phyloP scores from a whole-genome alignment of 2,888 invertebrate genomes.

The Euproctis similis region DNA sequence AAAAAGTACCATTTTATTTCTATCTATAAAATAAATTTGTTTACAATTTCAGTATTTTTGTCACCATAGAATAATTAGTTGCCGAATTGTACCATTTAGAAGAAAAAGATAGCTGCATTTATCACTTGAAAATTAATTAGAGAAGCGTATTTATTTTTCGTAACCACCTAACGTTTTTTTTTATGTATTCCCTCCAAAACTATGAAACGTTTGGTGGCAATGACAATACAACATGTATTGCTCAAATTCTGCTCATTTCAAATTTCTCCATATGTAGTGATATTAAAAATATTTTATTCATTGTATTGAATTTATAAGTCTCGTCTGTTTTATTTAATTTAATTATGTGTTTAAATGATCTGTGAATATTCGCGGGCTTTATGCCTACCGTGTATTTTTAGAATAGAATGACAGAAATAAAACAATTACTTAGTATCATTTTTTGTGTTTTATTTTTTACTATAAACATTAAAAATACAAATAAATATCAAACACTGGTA shows the following conservation, averaged over 20 bases:
- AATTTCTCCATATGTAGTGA: slow-evolving; percentile 38
- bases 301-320: slow-evolving; percentile 21
- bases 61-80: slow-evolving; percentile 22
- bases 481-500: too few relatives aligned
- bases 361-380: slow-evolving; percentile 49
- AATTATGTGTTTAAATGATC: slow-evolving; percentile 37
- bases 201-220: slow-evolving; percentile 40
- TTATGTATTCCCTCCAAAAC: slow-evolving; percentile 44
- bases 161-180: slow-evolving; percentile 10
- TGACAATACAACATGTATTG: slow-evolving; percentile 67
- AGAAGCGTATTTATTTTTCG: too few relatives aligned
- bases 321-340: slow-evolving; percentile 19
- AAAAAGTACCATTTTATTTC: too few relatives aligned
- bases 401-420: slow-evolving; percentile 62
- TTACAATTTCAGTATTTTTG: slow-evolving; percentile 19
- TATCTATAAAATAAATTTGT: too few relatives aligned
- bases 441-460: slow-evolving; percentile 31
- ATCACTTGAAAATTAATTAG: too few relatives aligned
- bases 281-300: slow-evolving; percentile 36
- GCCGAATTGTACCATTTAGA: too few relatives aligned
- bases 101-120: too few relatives aligned
- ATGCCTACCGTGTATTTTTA: slow-evolving; percentile 53
- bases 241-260: slow-evolving; percentile 67
- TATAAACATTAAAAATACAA: too few relatives aligned
- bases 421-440: slow-evolving; percentile 65